Evolutionary conservation across 2,113 vertebrate species (phyloP), one percentile per base, ranked within the genome.

Genomic region (Clinocottus analis): DNA sequence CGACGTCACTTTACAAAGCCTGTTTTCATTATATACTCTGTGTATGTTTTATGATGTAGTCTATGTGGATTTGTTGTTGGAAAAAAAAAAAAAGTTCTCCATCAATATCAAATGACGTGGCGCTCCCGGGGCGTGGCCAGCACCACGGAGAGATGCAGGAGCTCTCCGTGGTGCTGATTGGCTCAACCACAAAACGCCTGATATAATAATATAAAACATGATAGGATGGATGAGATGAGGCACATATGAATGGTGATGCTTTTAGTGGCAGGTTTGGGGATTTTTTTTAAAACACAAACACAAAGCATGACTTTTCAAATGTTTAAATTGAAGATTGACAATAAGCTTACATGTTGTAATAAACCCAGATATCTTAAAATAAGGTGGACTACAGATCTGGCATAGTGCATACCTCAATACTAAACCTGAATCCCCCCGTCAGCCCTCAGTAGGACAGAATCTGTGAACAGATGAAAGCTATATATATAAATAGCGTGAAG

Each of bases 111-210:
- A 51, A 47, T 68, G 7, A 33, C n/a, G 5, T 27, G 39, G 16
- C 14, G 58, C 69, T 51, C 55, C 51, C 45, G 47, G 75, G 83
- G 84, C 63, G 74, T 87, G 72, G 72, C 58, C 47, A 14, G 79
- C 82, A 80, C 58, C 60, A 83, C 41, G 13, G 47, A 11, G 17
- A 9, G 63, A 79, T 31, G 82, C 64, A 53, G 86, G 87, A 85
- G 72, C 80, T 87, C 16, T 88, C 82, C 74, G 0, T 63, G 76
- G 75, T 87, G 47, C 88, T 87, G 80, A 87, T 86, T 91, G 80
- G 87, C 69, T 79, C 85, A 84, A 56, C 66, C n/a, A 31, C 37
- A 43, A 85, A 86, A 82, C 70, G 67, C 72, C 85, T 81, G 81
- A 77, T 56, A 39, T 59, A 33, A 61, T 53, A 69, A 72, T 79